phyloP scores from a whole-genome alignment of 2,888 invertebrate genomes.

The Ichneumoninae sp. region DNA sequence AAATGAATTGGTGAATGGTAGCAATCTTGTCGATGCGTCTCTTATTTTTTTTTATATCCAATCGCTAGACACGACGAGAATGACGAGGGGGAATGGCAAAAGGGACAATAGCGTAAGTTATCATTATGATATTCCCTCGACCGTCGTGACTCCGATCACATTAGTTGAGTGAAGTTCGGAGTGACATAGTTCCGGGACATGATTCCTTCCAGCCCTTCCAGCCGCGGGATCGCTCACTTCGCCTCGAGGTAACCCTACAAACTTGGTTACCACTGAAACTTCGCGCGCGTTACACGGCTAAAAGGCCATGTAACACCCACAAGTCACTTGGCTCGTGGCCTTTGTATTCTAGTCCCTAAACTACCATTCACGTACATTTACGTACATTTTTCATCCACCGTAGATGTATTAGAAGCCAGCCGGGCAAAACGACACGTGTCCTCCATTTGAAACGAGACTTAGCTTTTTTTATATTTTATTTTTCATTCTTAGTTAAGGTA shows the following conservation, averaged over 20 bases:
- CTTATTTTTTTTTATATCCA: constrained; percentile 9
- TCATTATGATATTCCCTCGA: not conserved
- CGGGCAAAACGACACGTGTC: not conserved
- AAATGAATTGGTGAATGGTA: not conserved
- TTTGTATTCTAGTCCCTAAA: not conserved
- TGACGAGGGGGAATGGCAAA: not conserved
- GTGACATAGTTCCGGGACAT: not conserved
- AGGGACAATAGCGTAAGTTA: not conserved
- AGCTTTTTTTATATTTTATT: not conserved
- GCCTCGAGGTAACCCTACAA: not conserved
- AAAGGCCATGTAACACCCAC: not conserved
- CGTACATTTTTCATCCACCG: not conserved
- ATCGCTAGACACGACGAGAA: not conserved
- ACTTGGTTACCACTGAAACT: not conserved
- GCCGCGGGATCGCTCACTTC: constrained; percentile 7
- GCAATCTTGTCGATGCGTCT: not conserved
- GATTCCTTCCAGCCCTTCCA: not conserved
- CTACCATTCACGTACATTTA: not conserved
- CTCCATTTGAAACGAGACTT: not conserved
- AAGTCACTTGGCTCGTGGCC: not conserved
- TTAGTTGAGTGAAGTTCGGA: not conserved
- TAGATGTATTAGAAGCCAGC: not conserved
- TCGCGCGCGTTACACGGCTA: not conserved
- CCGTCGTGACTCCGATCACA: not conserved
- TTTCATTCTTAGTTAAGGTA: no score